A percentile compares a stretch with the other conserved stretches of the same genome.
phyloP scores from a whole-genome alignment of 2,113 vertebrate species.

The Notiomystis cincta region DNA sequence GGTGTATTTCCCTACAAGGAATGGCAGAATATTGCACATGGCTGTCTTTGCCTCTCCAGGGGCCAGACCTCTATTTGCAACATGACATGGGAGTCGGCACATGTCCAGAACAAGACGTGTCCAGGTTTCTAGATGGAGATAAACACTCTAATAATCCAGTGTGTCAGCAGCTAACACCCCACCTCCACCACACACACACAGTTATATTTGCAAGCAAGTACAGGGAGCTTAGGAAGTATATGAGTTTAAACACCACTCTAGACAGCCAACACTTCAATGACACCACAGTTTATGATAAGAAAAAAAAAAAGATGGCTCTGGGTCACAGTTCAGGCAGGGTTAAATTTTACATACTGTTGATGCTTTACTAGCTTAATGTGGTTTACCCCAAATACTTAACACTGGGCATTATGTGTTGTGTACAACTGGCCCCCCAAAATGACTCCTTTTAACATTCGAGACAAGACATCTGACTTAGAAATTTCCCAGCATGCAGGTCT shows the following conservation, averaged over 20 bases:
- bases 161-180: not conserved
- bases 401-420: not conserved
- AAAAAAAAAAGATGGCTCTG: not conserved
- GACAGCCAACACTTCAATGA: not conserved
- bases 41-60: not conserved
- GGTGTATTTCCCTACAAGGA: not conserved
- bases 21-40: not conserved
- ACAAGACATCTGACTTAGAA: constrained; percentile 26
- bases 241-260: not conserved
- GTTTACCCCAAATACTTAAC: not conserved
- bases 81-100: not conserved
- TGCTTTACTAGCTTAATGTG: not conserved
- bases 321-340: not conserved
- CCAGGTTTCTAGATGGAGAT: not conserved
- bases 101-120: not conserved
- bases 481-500: constrained; percentile 5
- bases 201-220: not conserved
- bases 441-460: not conserved
- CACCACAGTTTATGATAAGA: not conserved
- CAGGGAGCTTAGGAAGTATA: not conserved
- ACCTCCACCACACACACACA: not conserved
- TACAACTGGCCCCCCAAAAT: not conserved
- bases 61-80: not conserved
- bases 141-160: not conserved
- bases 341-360: not conserved